phyloP scores from a whole-genome alignment of 2,113 vertebrate species.

The Regulus satrapa region DNA sequence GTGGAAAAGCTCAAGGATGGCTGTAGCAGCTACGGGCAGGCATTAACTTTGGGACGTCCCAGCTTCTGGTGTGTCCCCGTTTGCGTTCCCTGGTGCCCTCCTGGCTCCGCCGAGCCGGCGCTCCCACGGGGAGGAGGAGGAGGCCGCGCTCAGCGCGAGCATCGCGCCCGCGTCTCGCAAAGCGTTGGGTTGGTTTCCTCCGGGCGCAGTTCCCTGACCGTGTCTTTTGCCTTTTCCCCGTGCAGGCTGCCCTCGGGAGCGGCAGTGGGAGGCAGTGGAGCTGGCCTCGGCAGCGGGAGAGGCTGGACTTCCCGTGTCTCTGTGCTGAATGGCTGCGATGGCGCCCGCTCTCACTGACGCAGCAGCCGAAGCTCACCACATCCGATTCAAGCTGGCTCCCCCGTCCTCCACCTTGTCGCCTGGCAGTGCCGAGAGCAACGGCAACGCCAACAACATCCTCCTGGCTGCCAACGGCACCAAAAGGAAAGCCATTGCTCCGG shows the following conservation, averaged over 20 bases:
- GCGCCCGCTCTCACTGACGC: constrained; percentile 99
- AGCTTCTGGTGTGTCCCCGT: neutral
- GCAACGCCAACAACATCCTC: constrained; percentile 91
- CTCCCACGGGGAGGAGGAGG: accelerated
- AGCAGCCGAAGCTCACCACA: constrained; percentile 99
- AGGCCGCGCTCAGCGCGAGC: accelerated
- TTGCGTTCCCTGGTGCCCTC: accelerated
- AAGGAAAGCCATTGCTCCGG: constrained; percentile 81
- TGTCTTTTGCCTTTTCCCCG: neutral
- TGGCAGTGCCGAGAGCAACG: constrained; percentile 93
- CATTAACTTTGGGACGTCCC: neutral
- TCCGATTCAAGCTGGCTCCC: constrained; percentile 99
- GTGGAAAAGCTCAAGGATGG: accelerated
- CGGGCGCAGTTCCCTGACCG: neutral
- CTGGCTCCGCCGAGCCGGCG: accelerated
- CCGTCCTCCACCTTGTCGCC: constrained; percentile 94
- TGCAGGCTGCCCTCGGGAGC: constrained; percentile 85
- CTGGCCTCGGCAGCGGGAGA: constrained; percentile 82
- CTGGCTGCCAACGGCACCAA: constrained; percentile 88
- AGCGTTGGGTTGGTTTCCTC: accelerated
- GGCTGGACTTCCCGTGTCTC: constrained; percentile 89
- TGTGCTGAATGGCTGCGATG: constrained; percentile 99
- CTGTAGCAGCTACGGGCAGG: neutral
- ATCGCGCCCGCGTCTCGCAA: accelerated
- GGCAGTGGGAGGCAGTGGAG: constrained; percentile 88